Base-by-base conservation (phyloP, 2,888 invertebrate species). In the Opisthograptis luteolata region DNA sequence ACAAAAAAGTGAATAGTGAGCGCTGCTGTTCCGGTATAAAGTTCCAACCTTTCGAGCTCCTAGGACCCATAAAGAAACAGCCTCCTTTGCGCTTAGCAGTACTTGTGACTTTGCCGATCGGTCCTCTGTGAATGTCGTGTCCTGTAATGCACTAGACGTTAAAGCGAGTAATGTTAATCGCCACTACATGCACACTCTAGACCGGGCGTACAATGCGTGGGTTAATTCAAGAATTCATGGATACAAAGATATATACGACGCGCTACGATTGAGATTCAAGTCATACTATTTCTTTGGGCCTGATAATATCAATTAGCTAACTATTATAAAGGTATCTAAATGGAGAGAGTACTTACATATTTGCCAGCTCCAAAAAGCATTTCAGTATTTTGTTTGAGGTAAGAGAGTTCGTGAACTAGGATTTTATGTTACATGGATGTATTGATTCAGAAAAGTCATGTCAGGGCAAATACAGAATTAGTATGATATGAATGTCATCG, bases 61-160 rank as follows among this genome's bases (percentile, higher is more conserved):
- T 93, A 96, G 95, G 92, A 96, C 95, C 96, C 96, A 96, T 91
- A 96, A 95, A 91, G 96, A 96, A 93, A 96, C 95, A 93, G 96
- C 96, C 94, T 96, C 96, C 94, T 96, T 95, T 92, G 96, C 96
- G 92, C 96, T 96, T 92, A 96, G 94, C 92, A 96, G 95, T 92
- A 94, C 94, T 93, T 94, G 94, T 91, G 93, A 93, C 92, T 93
- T 94, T 92, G 92, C 89, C 81, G 93, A 89, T 83, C 86, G 88
- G 89, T 92, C 92, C 89, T 85, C 92, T 89, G 93, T 92, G 92
- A 93, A 94, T 89, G 93, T 93, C 89, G 93, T 89, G 87, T 94
- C 94, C 94, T 94, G 93, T 70, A 92, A 93, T 88, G 91, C 92
- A 91, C 87, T 90, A 87, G 78, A 86, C 66, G 77, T 89, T 88